Evolutionary conservation across 2,797 vertebrate genomes (phyloP).

Genomic region (Myotis daubentonii): DNA sequence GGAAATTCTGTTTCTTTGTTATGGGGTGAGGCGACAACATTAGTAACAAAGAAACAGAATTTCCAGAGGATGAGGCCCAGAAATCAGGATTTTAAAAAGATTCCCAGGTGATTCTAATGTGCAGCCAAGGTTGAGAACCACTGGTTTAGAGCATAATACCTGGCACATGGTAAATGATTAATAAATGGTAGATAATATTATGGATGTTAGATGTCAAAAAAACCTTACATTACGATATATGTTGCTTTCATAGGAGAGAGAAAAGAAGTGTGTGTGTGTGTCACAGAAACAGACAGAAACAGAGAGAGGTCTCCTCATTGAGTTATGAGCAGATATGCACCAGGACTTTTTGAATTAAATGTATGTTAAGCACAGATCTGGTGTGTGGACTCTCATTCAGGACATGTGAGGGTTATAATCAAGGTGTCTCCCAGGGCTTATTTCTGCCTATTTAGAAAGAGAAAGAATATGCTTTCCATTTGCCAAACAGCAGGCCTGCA

Average conservation of each 20-base stretch:
- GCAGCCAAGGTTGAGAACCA: too few species aligned
- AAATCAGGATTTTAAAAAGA: too few species aligned
- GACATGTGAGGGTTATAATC: not conserved
- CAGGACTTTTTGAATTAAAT: not conserved
- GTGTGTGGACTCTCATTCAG: not conserved
- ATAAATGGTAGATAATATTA: not conserved
- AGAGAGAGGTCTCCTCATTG: not conserved
- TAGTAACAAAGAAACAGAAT: too few species aligned
- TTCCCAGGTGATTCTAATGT: too few species aligned
- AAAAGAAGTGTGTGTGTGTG: not conserved
- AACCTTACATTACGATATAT: not conserved
- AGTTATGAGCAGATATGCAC: not conserved
- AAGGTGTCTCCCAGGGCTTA: not conserved
- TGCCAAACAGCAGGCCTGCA: conserved; percentile 46
- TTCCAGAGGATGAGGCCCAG: too few species aligned
- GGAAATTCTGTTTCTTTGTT: too few species aligned
- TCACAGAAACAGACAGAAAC: not conserved
- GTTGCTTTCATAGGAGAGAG: not conserved
- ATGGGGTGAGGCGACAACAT: too few species aligned
- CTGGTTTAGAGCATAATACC: not conserved
- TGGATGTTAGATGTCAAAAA: conserved; percentile 7
- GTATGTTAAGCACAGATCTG: not conserved
- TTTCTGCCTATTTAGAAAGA: conserved; percentile 24
- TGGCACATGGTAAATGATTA: not conserved
- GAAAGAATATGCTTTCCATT: conserved; percentile 62